Evolutionary conservation across 37 sponge, comb jelly and placozoan genomes (phyloP).

Genomic region (Petrosia ficiformis): DNA sequence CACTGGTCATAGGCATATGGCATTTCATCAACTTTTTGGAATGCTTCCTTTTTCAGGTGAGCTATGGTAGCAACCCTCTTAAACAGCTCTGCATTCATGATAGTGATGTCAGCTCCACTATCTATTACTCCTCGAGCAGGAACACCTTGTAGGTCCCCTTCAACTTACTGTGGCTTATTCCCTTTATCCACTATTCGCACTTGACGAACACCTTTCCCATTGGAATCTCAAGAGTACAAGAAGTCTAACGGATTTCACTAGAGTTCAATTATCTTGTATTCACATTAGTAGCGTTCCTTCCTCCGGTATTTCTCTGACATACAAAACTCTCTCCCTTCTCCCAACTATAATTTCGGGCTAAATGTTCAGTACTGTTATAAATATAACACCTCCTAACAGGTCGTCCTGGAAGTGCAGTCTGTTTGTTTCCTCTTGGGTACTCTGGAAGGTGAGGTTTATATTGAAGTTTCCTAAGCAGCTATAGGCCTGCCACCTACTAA

Average conservation of each 20-base stretch:
- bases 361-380: constrained; percentile 36
- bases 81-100: neutral
- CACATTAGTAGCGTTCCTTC: neutral
- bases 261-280: neutral
- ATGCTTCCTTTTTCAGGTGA: neutral
- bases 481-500: too few species aligned
- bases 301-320: neutral
- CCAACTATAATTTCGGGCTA: constrained; percentile 15
- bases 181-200: neutral
- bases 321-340: neutral
- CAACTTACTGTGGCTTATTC: neutral
- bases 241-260: neutral
- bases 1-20: too few species aligned
- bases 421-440: too few species aligned
- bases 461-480: too few species aligned
- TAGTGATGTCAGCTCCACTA: neutral
- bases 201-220: neutral
- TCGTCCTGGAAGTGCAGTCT: too few species aligned
- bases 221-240: neutral
- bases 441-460: too few species aligned
- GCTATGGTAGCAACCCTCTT: neutral
- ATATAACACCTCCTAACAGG: constrained; percentile 38
- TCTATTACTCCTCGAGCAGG: neutral
- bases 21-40: constrained; percentile 11
- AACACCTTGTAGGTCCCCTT: neutral